Base-by-base conservation (phyloP, 2,797 vertebrate species). In the Notolepis coatsorum region DNA sequence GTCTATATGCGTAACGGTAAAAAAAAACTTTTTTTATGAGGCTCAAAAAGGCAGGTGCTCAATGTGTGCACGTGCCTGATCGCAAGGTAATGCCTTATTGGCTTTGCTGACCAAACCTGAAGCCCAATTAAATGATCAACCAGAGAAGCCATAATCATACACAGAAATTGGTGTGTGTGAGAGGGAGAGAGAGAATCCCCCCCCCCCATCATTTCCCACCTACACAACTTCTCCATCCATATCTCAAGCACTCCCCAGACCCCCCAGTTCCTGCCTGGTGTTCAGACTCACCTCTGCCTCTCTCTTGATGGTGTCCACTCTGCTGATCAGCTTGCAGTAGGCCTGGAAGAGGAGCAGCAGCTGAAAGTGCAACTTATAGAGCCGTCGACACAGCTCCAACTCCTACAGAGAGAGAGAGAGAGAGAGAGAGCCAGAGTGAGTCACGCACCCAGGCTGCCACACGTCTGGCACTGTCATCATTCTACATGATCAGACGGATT, bases 291-390 rank as follows among this genome's bases (percentile, higher is more conserved):
- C 98, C 96, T 98, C 96, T 3, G 95, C 93, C 88, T 97, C 95
- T 75, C 94, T 95, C 89, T 95, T 97, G 81, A 99, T 95, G 71
- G 92, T 92, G 77, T 98, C 96, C 75, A 99, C 95, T 86, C 94
- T 93, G 90, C 84, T 96, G 91, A 98, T 94, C 69, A 99, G 96
- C 84, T 99, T 99, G 79, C 96, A 97, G 79, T 99, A 99, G 59
- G 97, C 96, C 89, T 99, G 98, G 88, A 99, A 99, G 61, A 99
- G 93, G 88, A 99, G 95, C 70, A 99, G 91, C 85, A 99, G 90
- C 89, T 99, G 97, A 76, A 99, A 99, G 89, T 99, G 98, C 79
- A 99, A 80, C 80, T 99, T 99, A 84, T 99, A 99, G 15, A 99
- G 90, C 67, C 97, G 89, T 58, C 97, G 95, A 84, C 97, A 99